Percentiles rank a stretch among this genome's conserved stretches.
phyloP scores from a whole-genome alignment of 1,140 invertebrate species.

The Tetramorium parvispinum region DNA sequence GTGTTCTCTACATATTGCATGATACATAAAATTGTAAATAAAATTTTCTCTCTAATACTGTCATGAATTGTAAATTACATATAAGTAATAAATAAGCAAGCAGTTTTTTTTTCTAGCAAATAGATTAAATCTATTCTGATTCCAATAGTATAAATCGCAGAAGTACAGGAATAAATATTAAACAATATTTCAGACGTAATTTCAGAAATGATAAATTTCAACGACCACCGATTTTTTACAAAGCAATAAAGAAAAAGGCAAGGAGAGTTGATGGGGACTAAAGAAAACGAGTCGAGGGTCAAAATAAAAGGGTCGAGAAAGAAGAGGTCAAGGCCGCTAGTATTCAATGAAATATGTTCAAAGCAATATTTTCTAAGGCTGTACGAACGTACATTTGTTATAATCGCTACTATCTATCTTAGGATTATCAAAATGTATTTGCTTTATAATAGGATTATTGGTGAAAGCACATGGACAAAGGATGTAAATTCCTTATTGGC shows the following conservation, averaged over 20 bases:
- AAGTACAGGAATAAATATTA: constrained; percentile 3
- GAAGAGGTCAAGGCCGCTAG: background rate
- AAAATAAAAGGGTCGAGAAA: background rate
- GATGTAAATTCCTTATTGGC: constrained; percentile 38
- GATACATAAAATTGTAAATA: background rate
- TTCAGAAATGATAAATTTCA: background rate
- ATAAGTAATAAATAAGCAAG: background rate
- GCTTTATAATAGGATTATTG: background rate
- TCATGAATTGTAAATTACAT: background rate
- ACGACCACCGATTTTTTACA: background rate
- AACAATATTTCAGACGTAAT: background rate
- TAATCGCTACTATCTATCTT: background rate
- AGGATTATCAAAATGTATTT: background rate
- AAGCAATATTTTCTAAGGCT: background rate
- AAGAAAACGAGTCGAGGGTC: background rate
- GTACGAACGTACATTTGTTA: background rate
- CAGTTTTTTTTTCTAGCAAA: background rate
- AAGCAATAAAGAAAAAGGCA: background rate
- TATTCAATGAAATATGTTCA: background rate
- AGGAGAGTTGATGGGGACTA: background rate
- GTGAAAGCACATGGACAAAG: background rate
- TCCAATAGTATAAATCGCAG: background rate
- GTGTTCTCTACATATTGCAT: background rate
- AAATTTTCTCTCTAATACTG: background rate
- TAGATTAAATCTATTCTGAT: background rate